These are phyloP conservation scores for Rotaria socialis DNA, from an alignment of 2,888 invertebrate genomes.

Conservation along the genomic window DNA sequence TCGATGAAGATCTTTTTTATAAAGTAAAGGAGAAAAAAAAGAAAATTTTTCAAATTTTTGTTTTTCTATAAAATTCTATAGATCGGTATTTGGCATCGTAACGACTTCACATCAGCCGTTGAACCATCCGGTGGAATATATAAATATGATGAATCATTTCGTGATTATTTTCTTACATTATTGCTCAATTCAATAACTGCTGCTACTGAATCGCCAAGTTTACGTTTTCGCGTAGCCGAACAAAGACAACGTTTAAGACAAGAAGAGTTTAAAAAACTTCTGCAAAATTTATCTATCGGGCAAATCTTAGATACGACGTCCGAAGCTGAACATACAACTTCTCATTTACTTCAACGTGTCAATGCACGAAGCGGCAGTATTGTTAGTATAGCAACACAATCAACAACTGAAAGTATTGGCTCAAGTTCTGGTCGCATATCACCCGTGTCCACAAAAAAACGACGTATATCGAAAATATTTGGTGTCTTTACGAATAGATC, in stretches of 20 bases:
- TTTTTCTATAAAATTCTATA: not conserved
- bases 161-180: not conserved
- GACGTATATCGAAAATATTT: not conserved
- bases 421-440: not conserved
- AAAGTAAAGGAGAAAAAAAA: not conserved
- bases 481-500: not conserved
- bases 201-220: not conserved
- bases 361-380: not conserved
- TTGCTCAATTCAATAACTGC: not conserved
- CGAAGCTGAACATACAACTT: not conserved
- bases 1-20: not conserved
- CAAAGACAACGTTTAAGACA: not conserved
- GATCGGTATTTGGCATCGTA: not conserved
- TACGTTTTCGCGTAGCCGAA: not conserved
- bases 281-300: not conserved
- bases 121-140: not conserved
- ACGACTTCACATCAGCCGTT: not conserved
- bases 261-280: not conserved
- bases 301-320: not conserved
- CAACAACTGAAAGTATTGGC: not conserved
- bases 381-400: not conserved
- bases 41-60: not conserved
- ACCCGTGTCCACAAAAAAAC: not conserved
- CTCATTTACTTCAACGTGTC: not conserved
- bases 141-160: not conserved